Base-by-base conservation (phyloP, 2,888 invertebrate genomes). In the Fabriciana adippe region DNA sequence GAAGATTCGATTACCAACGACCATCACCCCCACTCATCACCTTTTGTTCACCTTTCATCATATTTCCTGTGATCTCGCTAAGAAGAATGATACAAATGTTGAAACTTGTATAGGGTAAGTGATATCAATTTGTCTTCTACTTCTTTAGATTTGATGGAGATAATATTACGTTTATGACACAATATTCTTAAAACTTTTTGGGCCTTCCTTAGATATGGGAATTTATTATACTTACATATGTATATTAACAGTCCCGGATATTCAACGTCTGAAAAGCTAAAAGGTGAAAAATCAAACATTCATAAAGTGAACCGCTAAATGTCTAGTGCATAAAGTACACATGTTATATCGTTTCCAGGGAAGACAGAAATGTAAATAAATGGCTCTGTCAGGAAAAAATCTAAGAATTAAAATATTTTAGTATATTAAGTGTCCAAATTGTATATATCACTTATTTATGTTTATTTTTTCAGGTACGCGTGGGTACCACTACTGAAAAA, bases 41-140 rank as follows among this genome's bases (percentile, higher is more conserved):
- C 89, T 99, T 67, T 93, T 99, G 64, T 99, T 99, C 90, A 97
- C 97, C 4, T 99, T 99, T 90, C 96, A 97, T 81, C 99, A 99
- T 86, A 97, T 99, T 71, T 98, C 98, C 70, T 99, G 99, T 83
- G 97, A 98, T 88, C 94, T 96, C 73, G 94, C 96, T 62, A 96
- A 96, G 86, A 96, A 96, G 81, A 94, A 95, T 64, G 96, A 96
- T 74, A 94, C 95, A 47, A 95, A 95, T 68, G 94, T 96, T 16
- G 97, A 97, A 84, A 96, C 95, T 73, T 95, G 97, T 77, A 97
- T 99, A 64, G 99, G 99, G 71, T 93, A 78, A 84, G 81, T 74
- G 18, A 47, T 54, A 11, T 0, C 11, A 21, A 21, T 62, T n/a
- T 26, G 15, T 16, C 16, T 54, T 54, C 54, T 13, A n/a, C 18